Evolutionary conservation across 2,113 vertebrate genomes (phyloP).

Genomic region (Heterotilapia buettikoferi): DNA sequence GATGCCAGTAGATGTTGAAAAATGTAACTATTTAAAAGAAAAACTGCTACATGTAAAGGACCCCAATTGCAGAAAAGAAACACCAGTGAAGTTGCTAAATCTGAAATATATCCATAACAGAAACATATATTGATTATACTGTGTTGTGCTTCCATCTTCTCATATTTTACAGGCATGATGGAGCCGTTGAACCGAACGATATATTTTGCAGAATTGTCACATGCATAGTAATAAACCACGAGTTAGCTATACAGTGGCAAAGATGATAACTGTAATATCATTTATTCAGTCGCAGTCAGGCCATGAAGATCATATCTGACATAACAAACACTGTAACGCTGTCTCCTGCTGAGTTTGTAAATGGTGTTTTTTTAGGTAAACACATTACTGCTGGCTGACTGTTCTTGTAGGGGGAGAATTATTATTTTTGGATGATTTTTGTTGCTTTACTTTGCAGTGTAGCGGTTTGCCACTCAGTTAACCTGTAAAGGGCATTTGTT

Average conservation of each 20-base stretch:
- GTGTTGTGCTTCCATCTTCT: neutral
- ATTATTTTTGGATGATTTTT: neutral
- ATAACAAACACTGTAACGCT: neutral
- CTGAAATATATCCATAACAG: fast-evolving
- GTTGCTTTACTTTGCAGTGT: neutral
- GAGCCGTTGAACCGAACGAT: neutral
- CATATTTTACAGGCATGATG: neutral
- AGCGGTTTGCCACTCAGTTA: neutral
- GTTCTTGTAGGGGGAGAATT: neutral
- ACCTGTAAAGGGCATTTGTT: neutral
- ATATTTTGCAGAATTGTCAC: neutral
- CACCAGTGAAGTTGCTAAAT: neutral
- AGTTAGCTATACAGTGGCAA: neutral
- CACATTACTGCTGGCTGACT: fast-evolving
- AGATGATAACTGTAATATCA: neutral
- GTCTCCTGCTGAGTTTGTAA: neutral
- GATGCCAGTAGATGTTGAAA: neutral
- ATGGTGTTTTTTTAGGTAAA: neutral
- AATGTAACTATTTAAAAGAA: neutral
- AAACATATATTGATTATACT: neutral
- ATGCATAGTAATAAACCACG: neutral
- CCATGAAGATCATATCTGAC: neutral
- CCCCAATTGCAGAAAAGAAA: fast-evolving
- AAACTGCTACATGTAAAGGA: fast-evolving
- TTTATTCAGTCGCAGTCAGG: neutral